These are phyloP conservation scores for Heliconius hermathena DNA, from an alignment of 1,140 invertebrate genomes.

Conservation along the genomic window DNA sequence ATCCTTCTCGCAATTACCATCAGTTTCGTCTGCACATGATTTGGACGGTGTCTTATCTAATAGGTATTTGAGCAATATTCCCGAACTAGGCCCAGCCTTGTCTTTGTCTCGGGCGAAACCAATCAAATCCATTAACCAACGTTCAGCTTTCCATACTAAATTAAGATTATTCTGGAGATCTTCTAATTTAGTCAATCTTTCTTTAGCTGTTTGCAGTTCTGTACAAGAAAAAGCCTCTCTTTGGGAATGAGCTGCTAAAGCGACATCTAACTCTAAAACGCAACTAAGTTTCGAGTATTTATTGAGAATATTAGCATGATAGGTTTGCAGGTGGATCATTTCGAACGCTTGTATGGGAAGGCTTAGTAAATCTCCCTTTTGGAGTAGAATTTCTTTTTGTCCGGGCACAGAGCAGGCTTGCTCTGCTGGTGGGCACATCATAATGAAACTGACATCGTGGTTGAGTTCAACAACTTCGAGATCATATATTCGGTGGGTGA, in stretches of 20 bases:
- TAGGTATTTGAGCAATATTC: constrained; percentile 76
- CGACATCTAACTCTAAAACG: constrained; percentile 95
- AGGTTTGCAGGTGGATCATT: constrained; percentile 96
- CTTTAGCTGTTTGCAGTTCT: constrained; percentile 92
- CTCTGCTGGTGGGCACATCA: constrained; percentile 94
- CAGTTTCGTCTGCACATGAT: constrained; percentile 50
- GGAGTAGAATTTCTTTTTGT: constrained; percentile 90
- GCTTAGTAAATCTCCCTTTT: constrained; percentile 90
- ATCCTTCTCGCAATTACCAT: constrained; percentile 53
- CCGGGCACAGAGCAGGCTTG: constrained; percentile 95
- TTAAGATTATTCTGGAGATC: constrained; percentile 92
- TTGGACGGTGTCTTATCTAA: constrained; percentile 73
- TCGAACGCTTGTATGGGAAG: constrained; percentile 94
- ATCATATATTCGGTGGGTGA: constrained; percentile 92
- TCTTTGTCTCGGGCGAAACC: constrained; percentile 94
- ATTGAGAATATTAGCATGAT: constrained; percentile 93
- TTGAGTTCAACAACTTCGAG: constrained; percentile 95
- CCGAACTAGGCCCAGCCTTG: constrained; percentile 69
- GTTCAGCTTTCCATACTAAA: constrained; percentile 93
- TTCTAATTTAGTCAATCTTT: constrained; percentile 90
- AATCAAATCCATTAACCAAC: constrained; percentile 98
- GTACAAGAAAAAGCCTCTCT: constrained; percentile 95
- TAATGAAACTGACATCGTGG: constrained; percentile 92
- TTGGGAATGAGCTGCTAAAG: constrained; percentile 94
- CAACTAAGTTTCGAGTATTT: constrained; percentile 95